phyloP scores from a whole-genome alignment of 2,797 vertebrate species.

The Perodicticus potto region DNA sequence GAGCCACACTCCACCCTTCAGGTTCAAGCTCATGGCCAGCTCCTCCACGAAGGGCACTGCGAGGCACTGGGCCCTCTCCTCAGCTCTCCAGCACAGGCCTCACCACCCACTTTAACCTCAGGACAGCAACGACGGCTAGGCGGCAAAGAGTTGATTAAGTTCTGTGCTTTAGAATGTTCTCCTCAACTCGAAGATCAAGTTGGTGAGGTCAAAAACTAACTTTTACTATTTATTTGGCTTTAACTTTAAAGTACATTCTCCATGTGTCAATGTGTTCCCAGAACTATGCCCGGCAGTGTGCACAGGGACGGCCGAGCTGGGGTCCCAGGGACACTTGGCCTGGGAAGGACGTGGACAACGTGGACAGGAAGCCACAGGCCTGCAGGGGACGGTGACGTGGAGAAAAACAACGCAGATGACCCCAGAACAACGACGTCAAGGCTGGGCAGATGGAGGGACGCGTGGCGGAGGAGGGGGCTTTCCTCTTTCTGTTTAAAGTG shows the following conservation, averaged over 20 bases:
- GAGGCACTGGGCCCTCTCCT: neutral
- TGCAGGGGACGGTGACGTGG: neutral
- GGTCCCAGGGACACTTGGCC: neutral
- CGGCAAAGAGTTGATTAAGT: neutral
- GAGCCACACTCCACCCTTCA: neutral
- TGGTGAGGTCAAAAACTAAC: neutral
- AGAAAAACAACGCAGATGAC: neutral
- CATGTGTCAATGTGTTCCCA: neutral
- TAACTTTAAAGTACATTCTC: constrained; percentile 25
- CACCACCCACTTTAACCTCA: neutral
- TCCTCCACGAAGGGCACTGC: neutral
- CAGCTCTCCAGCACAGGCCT: neutral
- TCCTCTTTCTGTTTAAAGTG: neutral
- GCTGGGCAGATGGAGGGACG: neutral
- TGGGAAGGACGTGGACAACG: neutral
- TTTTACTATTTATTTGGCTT: neutral
- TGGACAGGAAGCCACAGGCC: neutral
- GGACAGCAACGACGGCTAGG: neutral
- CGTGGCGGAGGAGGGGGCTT: neutral
- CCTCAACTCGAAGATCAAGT: neutral
- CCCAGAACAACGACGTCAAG: neutral
- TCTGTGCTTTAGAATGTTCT: neutral
- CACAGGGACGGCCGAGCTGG: neutral
- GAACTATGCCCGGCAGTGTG: neutral
- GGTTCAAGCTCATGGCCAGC: neutral